Base-by-base conservation (phyloP, 2,888 invertebrate genomes). In the Papilio elwesi region DNA sequence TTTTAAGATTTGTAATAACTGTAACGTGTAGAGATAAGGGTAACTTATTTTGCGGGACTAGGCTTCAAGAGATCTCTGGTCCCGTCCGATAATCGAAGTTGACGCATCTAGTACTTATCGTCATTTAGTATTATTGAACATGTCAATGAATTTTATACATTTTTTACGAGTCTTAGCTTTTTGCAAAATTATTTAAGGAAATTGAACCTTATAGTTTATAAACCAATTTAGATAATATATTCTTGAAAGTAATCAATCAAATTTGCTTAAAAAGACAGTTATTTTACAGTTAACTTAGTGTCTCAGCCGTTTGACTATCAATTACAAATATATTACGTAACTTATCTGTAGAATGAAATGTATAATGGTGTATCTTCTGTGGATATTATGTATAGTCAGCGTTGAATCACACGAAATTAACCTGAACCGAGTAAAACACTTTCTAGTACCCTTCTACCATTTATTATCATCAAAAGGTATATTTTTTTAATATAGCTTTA, bases 131-230 rank as follows among this genome's bases (percentile, higher is more conserved):
- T 87, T 90, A 88, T 77, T 74, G 68, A 83, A 38, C 72, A 85
- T 84, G 86, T 89, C 87, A 87, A 88, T 86, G 87, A 43, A 84
- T 91, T 86, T 92, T 91, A 89, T 91, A 92, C 86, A 89, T 88
- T 90, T 90, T 87, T 91, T 89, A 91, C 88, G 89, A 89, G n/a
- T 15, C 8, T 6, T 7, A 88, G 49, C 62, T 65, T 68, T 68
- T 52, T 36, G 53, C 16, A 16, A 73, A 47, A 57, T 55, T 49
- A 49, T 63, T 69, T 59, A 66, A 59, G 38, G 43, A 43, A 43
- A 4, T 43, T 43, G 26, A 26, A 43, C 2, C 43, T 7, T 43
- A 0, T 43, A 43, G 43, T 43, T 43, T 43, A 9, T 43, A 43
- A 43, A 43, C 43, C 53, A 63, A 38, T 55, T 55, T 57, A 43